Evolutionary conservation across 2,113 vertebrate species (phyloP).

Genomic region (Thomomys bottae): DNA sequence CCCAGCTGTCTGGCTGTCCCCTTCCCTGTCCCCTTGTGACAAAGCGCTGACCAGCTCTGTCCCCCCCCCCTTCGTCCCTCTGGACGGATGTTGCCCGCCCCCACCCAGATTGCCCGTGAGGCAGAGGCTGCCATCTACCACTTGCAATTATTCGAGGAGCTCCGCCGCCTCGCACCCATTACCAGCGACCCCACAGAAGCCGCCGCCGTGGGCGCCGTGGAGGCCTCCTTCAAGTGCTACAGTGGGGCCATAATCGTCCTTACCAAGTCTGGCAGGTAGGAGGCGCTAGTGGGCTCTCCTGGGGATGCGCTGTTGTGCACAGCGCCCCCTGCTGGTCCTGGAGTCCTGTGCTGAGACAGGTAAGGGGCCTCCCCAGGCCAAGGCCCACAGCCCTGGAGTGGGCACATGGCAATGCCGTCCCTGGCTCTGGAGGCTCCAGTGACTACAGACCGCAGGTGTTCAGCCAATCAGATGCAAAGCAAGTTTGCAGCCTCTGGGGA

Average conservation of each 20-base stretch:
- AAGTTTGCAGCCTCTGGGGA: not conserved
- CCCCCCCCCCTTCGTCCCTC: constrained; percentile 68
- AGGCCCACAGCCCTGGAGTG: too few relatives aligned
- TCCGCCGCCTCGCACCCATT: constrained; percentile 94
- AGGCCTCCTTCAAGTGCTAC: constrained; percentile 99
- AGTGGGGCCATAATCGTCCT: constrained; percentile 98
- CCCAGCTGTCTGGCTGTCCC: constrained; percentile 42
- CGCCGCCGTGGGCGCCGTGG: constrained; percentile 94
- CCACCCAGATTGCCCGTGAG: constrained; percentile 95
- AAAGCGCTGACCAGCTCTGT: constrained; percentile 78
- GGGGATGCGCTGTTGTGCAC: not conserved
- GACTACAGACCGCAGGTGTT: too few relatives aligned
- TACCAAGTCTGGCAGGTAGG: constrained; percentile 98
- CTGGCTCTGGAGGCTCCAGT: not conserved
- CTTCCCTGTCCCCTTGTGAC: constrained; percentile 27
- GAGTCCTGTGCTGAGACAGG: constrained; percentile 39
- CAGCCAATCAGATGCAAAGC: not conserved
- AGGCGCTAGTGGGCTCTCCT: constrained; percentile 63
- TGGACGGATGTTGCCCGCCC: constrained; percentile 83
- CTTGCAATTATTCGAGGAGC: constrained; percentile 98
- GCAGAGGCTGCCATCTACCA: constrained; percentile 99
- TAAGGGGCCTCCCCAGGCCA: constrained; percentile 45
- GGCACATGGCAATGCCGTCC: too few relatives aligned
- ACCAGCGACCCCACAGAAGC: constrained; percentile 98
- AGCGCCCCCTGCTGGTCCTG: not conserved